Evolutionary conservation across 1,140 invertebrate species (phyloP).

Genomic region (Saccostrea echinata): DNA sequence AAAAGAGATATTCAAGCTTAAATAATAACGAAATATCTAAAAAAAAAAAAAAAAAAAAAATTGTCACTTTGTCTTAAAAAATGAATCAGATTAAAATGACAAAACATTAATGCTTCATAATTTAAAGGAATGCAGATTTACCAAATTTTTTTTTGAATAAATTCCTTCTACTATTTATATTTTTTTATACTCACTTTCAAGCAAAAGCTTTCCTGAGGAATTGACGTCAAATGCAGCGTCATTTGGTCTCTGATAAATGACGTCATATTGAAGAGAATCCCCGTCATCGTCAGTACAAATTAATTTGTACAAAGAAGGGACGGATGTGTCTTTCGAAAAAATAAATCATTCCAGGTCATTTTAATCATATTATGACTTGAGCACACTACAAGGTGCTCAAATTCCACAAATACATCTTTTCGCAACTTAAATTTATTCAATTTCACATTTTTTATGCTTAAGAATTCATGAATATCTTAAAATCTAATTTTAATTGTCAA

Average conservation of each 20-base stretch:
- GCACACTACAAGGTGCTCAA: not conserved
- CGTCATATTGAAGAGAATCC: not conserved
- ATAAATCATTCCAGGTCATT: not conserved
- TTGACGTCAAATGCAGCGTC: not conserved
- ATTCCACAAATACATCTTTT: not conserved
- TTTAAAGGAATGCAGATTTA: no score
- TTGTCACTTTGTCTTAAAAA: not conserved
- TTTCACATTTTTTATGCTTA: not conserved
- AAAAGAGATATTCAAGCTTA: not conserved
- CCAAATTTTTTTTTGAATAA: no score
- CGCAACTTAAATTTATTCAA: not conserved
- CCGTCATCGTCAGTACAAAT: not conserved
- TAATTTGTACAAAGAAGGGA: not conserved
- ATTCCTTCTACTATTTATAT: not conserved
- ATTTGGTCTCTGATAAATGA: not conserved
- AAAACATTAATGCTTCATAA: no score
- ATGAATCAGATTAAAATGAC: no score
- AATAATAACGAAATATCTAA: not conserved
- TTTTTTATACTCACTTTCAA: not conserved
- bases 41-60: not conserved
- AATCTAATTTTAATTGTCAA: not conserved
- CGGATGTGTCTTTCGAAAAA: not conserved
- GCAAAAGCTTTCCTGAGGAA: not conserved
- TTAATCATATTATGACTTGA: no score
- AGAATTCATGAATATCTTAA: not conserved